phyloP scores from a whole-genome alignment of 2,797 vertebrate genomes.

The Perodicticus potto region DNA sequence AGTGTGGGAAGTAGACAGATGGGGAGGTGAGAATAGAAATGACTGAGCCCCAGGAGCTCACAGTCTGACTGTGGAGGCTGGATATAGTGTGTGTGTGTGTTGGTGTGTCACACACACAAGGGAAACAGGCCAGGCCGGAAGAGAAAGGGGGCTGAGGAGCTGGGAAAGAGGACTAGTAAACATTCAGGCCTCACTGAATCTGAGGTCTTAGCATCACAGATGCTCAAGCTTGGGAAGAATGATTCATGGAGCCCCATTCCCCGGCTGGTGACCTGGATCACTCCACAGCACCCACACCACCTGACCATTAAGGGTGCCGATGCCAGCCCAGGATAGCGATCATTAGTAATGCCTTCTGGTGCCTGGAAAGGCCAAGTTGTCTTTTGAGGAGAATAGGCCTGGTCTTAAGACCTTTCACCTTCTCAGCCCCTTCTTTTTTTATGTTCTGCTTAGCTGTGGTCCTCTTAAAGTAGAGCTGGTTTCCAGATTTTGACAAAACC shows the following conservation, averaged over 20 bases:
- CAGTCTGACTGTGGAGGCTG: not conserved
- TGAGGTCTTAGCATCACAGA: not conserved
- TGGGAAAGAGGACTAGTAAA: not conserved
- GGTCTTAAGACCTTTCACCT: not conserved
- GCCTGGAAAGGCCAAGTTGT: not conserved
- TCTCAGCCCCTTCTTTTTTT: not conserved
- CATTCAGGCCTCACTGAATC: not conserved
- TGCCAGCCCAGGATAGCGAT: not conserved
- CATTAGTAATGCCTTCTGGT: not conserved
- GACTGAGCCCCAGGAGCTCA: rapidly evolving
- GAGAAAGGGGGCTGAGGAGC: not conserved
- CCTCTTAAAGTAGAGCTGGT: not conserved
- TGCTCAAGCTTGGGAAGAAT: not conserved
- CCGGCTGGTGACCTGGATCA: not conserved
- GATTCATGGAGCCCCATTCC: not conserved
- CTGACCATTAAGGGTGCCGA: rapidly evolving
- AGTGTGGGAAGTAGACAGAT: not conserved
- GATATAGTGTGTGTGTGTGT: too few relatives aligned
- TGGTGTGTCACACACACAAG: not conserved
- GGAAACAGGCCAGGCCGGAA: not conserved
- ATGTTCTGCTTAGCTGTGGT: not conserved
- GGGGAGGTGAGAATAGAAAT: not conserved
- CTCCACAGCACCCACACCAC: not conserved
- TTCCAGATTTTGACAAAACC: not conserved
- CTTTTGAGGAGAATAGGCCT: not conserved